phyloP scores from a whole-genome alignment of 2,888 invertebrate genomes.

The Apantesis nais region DNA sequence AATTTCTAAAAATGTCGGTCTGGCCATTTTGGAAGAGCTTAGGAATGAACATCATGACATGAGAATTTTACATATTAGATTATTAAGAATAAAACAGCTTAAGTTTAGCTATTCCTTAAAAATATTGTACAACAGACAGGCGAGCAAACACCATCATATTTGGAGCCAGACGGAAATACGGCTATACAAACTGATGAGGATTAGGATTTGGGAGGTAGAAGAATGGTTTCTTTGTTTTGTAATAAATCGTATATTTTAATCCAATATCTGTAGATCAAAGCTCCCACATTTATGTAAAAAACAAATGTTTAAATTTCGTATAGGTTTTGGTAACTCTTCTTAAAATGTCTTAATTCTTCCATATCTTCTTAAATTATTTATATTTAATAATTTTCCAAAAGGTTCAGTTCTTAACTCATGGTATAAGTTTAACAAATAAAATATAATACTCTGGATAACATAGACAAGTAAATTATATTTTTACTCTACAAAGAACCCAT shows the following conservation, averaged over 20 bases:
- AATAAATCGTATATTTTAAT: neutral
- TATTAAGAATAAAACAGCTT: no score
- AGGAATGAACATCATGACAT: no score
- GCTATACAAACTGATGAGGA: slow-evolving; percentile 9
- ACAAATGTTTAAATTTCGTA: no score
- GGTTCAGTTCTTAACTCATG: no score
- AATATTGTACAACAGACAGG: slow-evolving; percentile 49
- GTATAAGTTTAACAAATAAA: neutral
- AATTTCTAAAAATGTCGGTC: no score
- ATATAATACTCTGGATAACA: neutral
- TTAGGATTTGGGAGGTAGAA: neutral
- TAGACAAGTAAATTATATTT: no score
- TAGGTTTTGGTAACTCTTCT: no score
- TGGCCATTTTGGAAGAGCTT: no score
- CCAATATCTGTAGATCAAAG: neutral
- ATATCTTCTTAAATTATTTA: neutral
- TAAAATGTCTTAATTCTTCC: neutral
- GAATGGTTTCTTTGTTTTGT: slow-evolving; percentile 11
- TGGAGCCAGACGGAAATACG: slow-evolving; percentile 2
- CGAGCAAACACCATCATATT: neutral
- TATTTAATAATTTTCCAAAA: neutral
- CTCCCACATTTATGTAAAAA: no score
- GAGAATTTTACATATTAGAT: no score
- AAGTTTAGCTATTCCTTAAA: slow-evolving; percentile 75
- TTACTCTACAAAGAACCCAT: neutral